Base-by-base conservation (phyloP, 2,113 vertebrate species). In the Sarotherodon lohbergeri region DNA sequence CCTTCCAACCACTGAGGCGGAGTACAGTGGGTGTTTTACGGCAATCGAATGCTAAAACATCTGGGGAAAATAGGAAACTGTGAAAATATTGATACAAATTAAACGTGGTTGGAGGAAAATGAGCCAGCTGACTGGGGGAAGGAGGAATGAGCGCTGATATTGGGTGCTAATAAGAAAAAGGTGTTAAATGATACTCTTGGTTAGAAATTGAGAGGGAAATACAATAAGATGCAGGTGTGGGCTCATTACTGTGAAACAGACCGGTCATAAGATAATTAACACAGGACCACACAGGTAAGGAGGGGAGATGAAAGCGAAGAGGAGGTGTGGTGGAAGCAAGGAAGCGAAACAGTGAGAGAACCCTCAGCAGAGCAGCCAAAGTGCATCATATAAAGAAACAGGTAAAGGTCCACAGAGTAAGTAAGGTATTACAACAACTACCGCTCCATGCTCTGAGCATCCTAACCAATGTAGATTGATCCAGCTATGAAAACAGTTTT, bases 71-170 rank as follows among this genome's bases (percentile, higher is more conserved):
- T 63, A 81, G 83, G 66, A 95, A 95, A 96, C 94, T 93, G 90
- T 92, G 73, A 95, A 97, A 97, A 96, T 96, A 96, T 96, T 96
- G 94, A 96, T 96, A 93, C 92, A 95, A 97, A 96, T 94, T 84
- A 95, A 95, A 93, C 79, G 87, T 17, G 86, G 92, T 81, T 16
- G 27, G 46, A 46, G 82, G 91, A 94, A 94, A 94, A 92, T 5
- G 52, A 92, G 55, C 83, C 84, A 66, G 36, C 32, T 6, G 54
- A 92, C 83, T 83, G 82, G 78, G 78, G 86, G 80, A 36, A 83
- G 88, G 80, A 86, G 79, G 91, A 91, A 83, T 78, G 83, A 86
- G 50, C 55, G 68, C 32, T 0, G 83, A 82, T 81, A 90, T 80
- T 66, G 36, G 87, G 85, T 24, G 81, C 16, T 96, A 95, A 96